Evolutionary conservation across 30 jellyfish, hydroid and myxozoan genomes (phyloP).

Genomic region (Cassiopea xamachana): DNA sequence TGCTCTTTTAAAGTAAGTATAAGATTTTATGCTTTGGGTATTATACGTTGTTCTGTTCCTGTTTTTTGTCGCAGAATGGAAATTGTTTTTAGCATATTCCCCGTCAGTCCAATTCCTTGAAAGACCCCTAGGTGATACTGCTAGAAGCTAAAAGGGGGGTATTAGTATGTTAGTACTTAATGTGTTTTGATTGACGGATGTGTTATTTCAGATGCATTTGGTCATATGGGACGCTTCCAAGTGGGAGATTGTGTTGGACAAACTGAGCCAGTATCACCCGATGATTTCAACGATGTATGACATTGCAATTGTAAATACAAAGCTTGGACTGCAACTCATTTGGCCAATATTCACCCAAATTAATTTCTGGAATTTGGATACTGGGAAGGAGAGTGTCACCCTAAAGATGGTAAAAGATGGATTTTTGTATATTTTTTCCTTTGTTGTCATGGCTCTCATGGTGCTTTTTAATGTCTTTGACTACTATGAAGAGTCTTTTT

Average conservation of each 20-base stretch:
- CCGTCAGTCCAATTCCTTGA: too few relatives aligned
- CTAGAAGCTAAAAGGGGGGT: too few relatives aligned
- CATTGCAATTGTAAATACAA: slow-evolving; percentile 5
- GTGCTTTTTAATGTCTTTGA: too few relatives aligned
- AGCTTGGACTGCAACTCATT: slow-evolving; percentile 62
- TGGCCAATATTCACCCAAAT: slow-evolving; percentile 77
- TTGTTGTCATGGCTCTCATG: too few relatives aligned
- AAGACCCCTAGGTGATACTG: too few relatives aligned
- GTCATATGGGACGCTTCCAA: slow-evolving; percentile 66
- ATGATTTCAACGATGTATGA: slow-evolving; percentile 44
- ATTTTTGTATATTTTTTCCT: not conserved
- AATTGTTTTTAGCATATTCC: too few relatives aligned
- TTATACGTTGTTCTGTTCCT: too few relatives aligned
- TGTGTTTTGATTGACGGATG: not conserved
- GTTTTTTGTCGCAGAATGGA: too few relatives aligned
- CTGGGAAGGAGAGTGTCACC: slow-evolving; percentile 75
- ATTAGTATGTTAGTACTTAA: too few relatives aligned
- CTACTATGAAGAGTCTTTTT: too few relatives aligned
- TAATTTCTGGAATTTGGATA: slow-evolving; percentile 78
- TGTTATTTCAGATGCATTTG: slow-evolving; percentile 29
- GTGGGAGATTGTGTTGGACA: slow-evolving; percentile 60
- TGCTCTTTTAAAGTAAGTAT: too few relatives aligned
- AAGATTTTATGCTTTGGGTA: too few relatives aligned
- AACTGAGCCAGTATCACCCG: slow-evolving; percentile 38
- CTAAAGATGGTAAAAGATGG: slow-evolving; percentile 44